Conservation (phyloP, 1,140 invertebrate species). For the Phymorhynchus buccinoides region DNA sequence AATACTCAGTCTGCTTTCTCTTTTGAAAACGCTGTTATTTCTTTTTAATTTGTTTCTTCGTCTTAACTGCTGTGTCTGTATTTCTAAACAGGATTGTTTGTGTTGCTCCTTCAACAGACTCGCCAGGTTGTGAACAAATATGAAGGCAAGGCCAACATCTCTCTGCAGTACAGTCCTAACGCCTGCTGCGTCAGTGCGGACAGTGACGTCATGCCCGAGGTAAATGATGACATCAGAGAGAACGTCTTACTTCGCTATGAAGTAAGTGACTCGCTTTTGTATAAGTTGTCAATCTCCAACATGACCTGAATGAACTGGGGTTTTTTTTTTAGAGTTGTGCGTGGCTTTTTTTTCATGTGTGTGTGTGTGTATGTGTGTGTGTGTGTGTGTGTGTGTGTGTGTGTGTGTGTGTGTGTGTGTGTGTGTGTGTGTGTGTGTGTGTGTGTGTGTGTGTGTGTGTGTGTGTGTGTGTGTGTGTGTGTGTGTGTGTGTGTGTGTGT, state of each 20-base stretch:
- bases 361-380: neutral
- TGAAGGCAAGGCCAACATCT: slow-evolving; percentile 49
- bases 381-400: neutral
- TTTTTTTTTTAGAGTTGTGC: too few relatives aligned
- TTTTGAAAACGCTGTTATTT: too few relatives aligned
- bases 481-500: neutral
- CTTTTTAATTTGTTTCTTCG: neutral
- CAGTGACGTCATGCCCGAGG: slow-evolving; percentile 34
- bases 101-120: neutral
- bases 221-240: too few relatives aligned
- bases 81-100: neutral
- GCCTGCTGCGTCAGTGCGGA: slow-evolving; percentile 61
- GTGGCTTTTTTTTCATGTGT: too few relatives aligned
- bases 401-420: neutral
- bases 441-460: neutral
- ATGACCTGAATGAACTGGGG: too few relatives aligned
- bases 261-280: too few relatives aligned
- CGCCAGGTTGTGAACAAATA: slow-evolving; percentile 31
- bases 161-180: slow-evolving; percentile 55
- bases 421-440: neutral
- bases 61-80: neutral
- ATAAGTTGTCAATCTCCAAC: too few relatives aligned
- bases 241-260: too few relatives aligned
- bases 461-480: neutral
- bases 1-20: too few relatives aligned